phyloP scores from a whole-genome alignment of 2,888 invertebrate species.

The Buathra laborator region DNA sequence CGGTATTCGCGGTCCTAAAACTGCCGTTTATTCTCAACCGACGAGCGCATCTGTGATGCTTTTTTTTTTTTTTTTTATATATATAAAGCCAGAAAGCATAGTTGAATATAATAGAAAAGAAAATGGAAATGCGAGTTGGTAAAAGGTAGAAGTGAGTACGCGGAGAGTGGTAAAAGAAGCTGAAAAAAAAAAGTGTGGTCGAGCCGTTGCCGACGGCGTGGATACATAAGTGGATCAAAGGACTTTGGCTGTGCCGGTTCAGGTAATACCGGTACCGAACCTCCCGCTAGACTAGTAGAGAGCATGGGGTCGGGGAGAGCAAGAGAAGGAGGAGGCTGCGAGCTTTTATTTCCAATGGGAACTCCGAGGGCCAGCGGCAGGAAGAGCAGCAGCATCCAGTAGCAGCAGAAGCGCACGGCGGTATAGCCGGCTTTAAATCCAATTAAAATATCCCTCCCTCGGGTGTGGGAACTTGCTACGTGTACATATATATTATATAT shows the following conservation, averaged over 20 bases:
- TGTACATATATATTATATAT: constrained; percentile 20
- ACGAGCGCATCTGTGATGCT: background rate
- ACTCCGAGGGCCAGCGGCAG: constrained; percentile 45
- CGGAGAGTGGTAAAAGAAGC: constrained; percentile 1
- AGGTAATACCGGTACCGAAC: constrained; percentile 60
- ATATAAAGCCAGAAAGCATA: background rate
- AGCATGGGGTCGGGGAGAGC: constrained; percentile 23
- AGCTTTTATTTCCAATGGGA: constrained; percentile 68
- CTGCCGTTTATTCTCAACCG: background rate
- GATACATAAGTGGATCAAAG: constrained; percentile 66
- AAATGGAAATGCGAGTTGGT: constrained; percentile 12
- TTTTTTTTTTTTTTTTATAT: too few relatives aligned
- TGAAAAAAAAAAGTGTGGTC: constrained; percentile 18
- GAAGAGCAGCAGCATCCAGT: constrained; percentile 32
- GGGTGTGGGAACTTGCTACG: constrained; percentile 38
- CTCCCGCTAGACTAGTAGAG: constrained; percentile 18
- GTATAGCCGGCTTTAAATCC: constrained; percentile 69
- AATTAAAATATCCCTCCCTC: constrained; percentile 67
- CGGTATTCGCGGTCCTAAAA: background rate
- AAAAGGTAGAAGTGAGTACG: constrained; percentile 12
- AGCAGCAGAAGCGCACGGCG: constrained; percentile 46
- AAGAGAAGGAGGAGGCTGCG: constrained; percentile 19
- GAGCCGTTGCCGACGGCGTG: constrained; percentile 41
- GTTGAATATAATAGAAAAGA: constrained; percentile 13
- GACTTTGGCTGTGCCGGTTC: constrained; percentile 56